Percentiles rank a stretch among this genome's conserved stretches.
Conservation (phyloP, 2,888 invertebrate species). For the Acanthococcus lagerstroemiae region DNA sequence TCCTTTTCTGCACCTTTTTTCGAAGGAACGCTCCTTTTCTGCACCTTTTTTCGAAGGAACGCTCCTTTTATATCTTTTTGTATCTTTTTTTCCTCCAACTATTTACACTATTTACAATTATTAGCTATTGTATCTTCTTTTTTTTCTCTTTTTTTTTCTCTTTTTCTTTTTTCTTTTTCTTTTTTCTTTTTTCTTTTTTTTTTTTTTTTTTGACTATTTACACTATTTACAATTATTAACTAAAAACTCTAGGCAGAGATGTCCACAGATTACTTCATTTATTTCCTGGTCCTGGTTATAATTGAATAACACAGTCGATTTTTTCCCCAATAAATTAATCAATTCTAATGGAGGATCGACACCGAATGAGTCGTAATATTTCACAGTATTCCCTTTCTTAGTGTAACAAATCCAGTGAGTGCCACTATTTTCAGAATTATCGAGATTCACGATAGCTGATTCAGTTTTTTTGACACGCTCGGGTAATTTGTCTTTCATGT, state of each 20-base stretch:
- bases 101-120: no score
- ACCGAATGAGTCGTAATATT: constrained; percentile 42
- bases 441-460: constrained; percentile 39
- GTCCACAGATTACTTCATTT: constrained; percentile 31
- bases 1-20: no score
- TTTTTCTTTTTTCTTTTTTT: no score
- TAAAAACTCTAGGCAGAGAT: constrained; percentile 32
- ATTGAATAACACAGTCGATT: constrained; percentile 21
- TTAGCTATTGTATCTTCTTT: no score
- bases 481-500: constrained; percentile 41
- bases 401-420: constrained; percentile 41
- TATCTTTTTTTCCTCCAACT: no score
- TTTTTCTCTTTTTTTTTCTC: no score
- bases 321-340: constrained; percentile 7
- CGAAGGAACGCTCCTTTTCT: no score
- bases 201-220: no score
- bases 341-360: constrained; percentile 38
- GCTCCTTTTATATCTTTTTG: no score
- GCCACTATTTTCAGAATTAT: constrained; percentile 36
- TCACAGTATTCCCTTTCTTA: constrained; percentile 38
- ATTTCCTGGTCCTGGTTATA: constrained; percentile 24
- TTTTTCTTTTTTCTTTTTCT: no score
- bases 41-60: no score
- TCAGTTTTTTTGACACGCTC: constrained; percentile 36
- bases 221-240: no score